These are phyloP conservation scores for Dryobota labecula DNA, from an alignment of 2,888 invertebrate species.

Conservation along the genomic window DNA sequence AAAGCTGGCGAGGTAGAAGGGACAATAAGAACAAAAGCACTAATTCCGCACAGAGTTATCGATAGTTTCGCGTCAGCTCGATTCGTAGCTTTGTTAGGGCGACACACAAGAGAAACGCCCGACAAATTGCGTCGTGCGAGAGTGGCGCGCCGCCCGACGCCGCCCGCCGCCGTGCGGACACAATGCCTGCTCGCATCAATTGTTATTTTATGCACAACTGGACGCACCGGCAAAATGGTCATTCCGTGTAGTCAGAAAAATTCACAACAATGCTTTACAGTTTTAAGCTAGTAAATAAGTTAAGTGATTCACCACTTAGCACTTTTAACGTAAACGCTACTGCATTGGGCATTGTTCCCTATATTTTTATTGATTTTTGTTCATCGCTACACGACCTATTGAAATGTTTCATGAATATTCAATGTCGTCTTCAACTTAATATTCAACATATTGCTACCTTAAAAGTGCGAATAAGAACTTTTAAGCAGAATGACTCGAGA, in stretches of 20 bases:
- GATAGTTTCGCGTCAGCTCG: constrained; percentile 83
- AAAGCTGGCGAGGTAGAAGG: constrained; percentile 64
- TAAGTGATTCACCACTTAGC: constrained; percentile 49
- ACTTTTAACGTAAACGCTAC: constrained; percentile 34
- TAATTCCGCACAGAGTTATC: constrained; percentile 82
- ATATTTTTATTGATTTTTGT: constrained; percentile 44
- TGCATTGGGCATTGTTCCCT: constrained; percentile 38
- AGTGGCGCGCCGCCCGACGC: constrained; percentile 64
- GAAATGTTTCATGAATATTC: constrained; percentile 33
- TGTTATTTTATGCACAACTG: constrained; percentile 83
- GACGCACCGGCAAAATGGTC: constrained; percentile 69
- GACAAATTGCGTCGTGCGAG: constrained; percentile 85
- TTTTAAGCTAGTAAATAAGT: constrained; percentile 64
- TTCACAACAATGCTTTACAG: constrained; percentile 63
- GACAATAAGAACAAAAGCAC: constrained; percentile 81
- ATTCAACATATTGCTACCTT: background rate
- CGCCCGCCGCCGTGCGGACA: constrained; percentile 62
- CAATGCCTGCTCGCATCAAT: constrained; percentile 80
- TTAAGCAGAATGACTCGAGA: background rate
- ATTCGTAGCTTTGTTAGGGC: constrained; percentile 83
- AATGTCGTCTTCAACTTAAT: constrained; percentile 10
- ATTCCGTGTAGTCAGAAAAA: constrained; percentile 67
- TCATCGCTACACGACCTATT: constrained; percentile 14
- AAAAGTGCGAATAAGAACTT: background rate
- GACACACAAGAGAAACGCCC: constrained; percentile 85